Conservation (phyloP, 2,113 vertebrate genomes). For the Apaloderma vittatum region DNA sequence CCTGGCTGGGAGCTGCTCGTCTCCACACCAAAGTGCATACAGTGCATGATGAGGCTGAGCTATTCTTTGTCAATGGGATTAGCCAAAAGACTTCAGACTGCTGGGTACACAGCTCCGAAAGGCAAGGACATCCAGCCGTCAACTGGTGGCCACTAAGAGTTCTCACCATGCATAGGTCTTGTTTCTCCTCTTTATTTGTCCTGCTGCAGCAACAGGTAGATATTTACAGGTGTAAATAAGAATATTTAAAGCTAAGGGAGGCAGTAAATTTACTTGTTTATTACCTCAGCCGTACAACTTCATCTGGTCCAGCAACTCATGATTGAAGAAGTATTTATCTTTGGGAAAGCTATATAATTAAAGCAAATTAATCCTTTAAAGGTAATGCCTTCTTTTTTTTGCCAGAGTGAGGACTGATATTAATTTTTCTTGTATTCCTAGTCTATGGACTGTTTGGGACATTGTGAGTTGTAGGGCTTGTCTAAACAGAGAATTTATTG, state of each 20-base stretch:
- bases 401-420: background rate
- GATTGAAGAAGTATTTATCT: constrained; percentile 9
- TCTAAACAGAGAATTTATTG: constrained; percentile 40
- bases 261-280: background rate
- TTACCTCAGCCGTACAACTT: constrained; percentile 29
- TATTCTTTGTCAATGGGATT: background rate
- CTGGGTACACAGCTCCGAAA: background rate
- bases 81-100: background rate
- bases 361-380: constrained; percentile 33
- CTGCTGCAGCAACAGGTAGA: background rate
- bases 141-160: background rate
- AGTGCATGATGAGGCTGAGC: background rate
- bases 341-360: constrained; percentile 38
- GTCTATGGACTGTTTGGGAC: background rate
- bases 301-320: constrained; percentile 19
- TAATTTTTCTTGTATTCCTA: constrained; percentile 5
- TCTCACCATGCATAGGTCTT: background rate
- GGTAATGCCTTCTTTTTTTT: background rate
- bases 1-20: background rate
- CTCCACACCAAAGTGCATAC: background rate
- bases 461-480: background rate
- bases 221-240: background rate
- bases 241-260: background rate
- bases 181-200: background rate
- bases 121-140: background rate